Conservation (phyloP, 2,113 vertebrate species). For the Malurus cyaneus region DNA sequence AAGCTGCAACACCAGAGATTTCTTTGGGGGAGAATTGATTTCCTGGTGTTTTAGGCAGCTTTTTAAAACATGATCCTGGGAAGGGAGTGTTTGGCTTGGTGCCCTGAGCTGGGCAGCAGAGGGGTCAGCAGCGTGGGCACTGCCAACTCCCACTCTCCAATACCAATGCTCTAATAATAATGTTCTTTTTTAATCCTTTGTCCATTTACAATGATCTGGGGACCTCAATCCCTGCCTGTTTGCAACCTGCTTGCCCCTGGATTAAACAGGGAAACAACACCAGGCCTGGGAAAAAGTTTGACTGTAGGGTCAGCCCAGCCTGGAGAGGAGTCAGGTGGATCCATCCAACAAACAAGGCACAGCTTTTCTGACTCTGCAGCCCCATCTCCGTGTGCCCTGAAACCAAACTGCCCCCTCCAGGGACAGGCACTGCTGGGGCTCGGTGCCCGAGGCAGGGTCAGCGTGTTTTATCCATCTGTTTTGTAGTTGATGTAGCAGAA, state of each 20-base stretch:
- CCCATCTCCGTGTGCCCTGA: accelerated
- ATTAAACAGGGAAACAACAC: neutral
- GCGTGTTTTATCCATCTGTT: neutral
- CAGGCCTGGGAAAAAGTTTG: neutral
- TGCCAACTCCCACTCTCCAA: accelerated
- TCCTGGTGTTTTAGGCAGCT: neutral
- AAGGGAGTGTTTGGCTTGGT: neutral
- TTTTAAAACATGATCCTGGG: neutral
- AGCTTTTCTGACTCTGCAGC: neutral
- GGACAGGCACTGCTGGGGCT: neutral
- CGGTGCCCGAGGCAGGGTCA: accelerated
- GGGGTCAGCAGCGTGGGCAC: neutral
- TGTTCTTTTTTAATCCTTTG: neutral
- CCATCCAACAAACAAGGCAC: neutral
- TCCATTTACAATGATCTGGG: neutral
- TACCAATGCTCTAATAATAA: neutral
- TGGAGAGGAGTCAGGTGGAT: accelerated
- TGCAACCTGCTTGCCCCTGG: neutral
- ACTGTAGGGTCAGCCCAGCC: neutral
- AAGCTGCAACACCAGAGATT: neutral
- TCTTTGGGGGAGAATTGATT: neutral
- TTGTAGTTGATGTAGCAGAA: neutral
- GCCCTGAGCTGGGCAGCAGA: neutral
- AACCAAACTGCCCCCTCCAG: neutral
- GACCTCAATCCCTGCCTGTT: neutral